phyloP scores from a whole-genome alignment of 2,797 vertebrate genomes.

The Sebastes itinus region DNA sequence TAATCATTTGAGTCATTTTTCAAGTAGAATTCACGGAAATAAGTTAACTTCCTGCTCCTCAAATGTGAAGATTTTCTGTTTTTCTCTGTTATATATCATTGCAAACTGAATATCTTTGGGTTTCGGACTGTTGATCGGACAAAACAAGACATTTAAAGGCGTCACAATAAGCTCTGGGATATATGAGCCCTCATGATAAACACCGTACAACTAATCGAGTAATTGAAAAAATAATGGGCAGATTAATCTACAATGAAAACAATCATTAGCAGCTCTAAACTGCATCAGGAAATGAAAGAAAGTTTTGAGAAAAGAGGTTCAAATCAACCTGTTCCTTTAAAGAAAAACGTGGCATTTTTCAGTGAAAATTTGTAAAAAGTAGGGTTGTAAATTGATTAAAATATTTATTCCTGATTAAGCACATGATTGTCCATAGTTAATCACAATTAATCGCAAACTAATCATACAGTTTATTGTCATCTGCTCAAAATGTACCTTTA shows the following conservation, averaged over 20 bases:
- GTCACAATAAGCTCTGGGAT: background rate
- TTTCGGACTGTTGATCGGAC: background rate
- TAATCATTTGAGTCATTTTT: background rate
- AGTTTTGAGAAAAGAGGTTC: background rate
- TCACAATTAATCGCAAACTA: too few relatives aligned
- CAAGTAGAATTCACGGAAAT: background rate
- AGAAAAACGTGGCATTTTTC: too few relatives aligned
- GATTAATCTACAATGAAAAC: background rate
- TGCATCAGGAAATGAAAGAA: background rate
- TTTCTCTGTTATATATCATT: background rate
- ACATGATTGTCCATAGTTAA: too few relatives aligned
- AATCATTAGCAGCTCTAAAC: background rate
- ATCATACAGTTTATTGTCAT: too few relatives aligned
- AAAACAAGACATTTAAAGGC: background rate
- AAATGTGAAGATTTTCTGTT: background rate
- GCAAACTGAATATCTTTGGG: background rate
- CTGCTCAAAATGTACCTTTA: too few relatives aligned
- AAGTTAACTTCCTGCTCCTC: background rate
- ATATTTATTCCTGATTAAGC: accelerated
- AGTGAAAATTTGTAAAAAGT: too few relatives aligned
- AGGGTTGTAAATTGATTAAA: too few relatives aligned
- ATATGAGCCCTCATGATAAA: too few relatives aligned
- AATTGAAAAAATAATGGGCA: background rate
- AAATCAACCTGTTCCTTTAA: background rate
- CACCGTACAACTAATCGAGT: background rate